A percentile compares a stretch with the other conserved stretches of the same genome.
phyloP scores from a whole-genome alignment of 2,888 invertebrate species.

The Yponomeuta sedellus region DNA sequence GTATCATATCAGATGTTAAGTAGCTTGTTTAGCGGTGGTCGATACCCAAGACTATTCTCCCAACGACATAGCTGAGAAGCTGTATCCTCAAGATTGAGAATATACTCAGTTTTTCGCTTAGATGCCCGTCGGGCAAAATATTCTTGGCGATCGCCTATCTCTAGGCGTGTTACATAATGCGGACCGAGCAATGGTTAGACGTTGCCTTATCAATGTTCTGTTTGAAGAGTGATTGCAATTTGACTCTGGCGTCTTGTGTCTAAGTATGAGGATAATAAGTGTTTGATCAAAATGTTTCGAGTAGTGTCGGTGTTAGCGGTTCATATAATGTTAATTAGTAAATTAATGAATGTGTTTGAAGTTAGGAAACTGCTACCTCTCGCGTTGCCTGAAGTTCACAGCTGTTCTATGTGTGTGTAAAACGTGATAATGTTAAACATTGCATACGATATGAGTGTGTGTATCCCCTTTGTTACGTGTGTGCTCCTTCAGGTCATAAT shows the following conservation, averaged over 20 bases:
- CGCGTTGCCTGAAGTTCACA: conserved; percentile 61
- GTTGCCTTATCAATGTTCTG: neutral
- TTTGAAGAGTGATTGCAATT: neutral
- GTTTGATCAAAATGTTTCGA: conserved; percentile 15
- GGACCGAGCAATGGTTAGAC: neutral
- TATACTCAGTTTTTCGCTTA: too few species aligned
- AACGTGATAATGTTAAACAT: conserved; percentile 9
- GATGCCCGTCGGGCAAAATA: too few species aligned
- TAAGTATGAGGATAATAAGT: neutral
- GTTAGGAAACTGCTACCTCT: conserved; percentile 66
- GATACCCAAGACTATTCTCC: too few species aligned
- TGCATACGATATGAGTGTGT: neutral
- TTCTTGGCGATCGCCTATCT: too few species aligned
- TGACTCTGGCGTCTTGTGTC: conserved; percentile 18
- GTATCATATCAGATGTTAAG: too few species aligned
- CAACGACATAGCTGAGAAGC: too few species aligned
- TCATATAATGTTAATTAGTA: conserved; percentile 9
- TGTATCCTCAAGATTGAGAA: too few species aligned
- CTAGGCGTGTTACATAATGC: neutral
- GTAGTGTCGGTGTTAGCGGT: conserved; percentile 27
- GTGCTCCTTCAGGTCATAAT: neutral
- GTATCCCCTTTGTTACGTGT: neutral
- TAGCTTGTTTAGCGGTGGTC: too few species aligned
- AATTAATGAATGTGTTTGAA: conserved; percentile 18
- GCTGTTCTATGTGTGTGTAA: conserved; percentile 8